Evolutionary conservation across 2,113 vertebrate species (phyloP).

Genomic region (Thunnus maccoyii): DNA sequence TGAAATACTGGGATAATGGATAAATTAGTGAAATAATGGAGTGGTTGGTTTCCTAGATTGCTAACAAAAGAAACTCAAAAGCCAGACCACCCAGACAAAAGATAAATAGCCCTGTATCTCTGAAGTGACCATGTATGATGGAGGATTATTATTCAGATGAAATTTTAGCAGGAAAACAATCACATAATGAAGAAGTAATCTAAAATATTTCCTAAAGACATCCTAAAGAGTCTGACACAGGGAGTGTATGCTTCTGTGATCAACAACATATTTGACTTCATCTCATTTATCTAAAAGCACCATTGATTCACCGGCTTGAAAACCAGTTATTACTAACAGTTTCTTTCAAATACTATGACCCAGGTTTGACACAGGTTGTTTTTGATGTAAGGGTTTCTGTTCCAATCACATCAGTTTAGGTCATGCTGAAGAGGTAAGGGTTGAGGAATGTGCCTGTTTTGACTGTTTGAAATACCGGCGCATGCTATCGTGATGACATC

Average conservation of each 20-base stretch:
- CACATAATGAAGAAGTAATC: background rate
- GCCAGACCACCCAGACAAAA: constrained; percentile 11
- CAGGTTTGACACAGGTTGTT: constrained; percentile 47
- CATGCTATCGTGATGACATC: constrained; percentile 51
- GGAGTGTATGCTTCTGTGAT: constrained; percentile 5
- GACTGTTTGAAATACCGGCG: constrained; percentile 43
- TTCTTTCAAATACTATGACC: constrained; percentile 23
- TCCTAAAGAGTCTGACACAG: background rate
- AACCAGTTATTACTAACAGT: constrained; percentile 5
- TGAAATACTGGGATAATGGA: constrained; percentile 6
- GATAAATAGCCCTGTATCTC: background rate
- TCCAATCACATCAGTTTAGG: constrained; percentile 52
- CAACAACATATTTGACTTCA: constrained; percentile 7
- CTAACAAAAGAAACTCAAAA: background rate
- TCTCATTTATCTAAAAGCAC: background rate
- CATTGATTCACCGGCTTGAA: background rate
- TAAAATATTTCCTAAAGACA: constrained; percentile 4
- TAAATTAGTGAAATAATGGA: background rate
- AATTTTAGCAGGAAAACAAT: background rate
- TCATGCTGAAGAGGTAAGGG: constrained; percentile 68
- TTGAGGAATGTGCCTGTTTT: constrained; percentile 69
- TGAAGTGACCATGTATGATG: background rate
- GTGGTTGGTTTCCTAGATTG: background rate
- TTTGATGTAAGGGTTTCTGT: constrained; percentile 36
- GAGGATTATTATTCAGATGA: background rate